A percentile compares a stretch with the other conserved stretches of the same genome.
These are phyloP conservation scores for Pollenia labialis DNA, from an alignment of 2,888 invertebrate species.

Conservation along the genomic window DNA sequence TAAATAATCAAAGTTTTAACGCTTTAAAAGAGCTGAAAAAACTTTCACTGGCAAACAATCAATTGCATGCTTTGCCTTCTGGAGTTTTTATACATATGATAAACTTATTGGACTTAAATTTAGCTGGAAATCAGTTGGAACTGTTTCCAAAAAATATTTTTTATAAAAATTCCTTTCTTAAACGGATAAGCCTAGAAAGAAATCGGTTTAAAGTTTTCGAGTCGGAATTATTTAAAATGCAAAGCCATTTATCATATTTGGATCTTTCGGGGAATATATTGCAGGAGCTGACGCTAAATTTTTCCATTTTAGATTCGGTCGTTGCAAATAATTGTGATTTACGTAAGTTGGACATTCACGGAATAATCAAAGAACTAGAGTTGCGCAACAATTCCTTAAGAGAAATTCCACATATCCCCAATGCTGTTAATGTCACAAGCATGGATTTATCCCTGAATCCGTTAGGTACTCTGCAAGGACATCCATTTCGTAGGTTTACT, in stretches of 20 bases:
- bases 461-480: slow-evolving; percentile 79
- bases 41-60: slow-evolving; percentile 79
- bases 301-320: slow-evolving; percentile 77
- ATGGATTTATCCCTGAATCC: slow-evolving; percentile 82
- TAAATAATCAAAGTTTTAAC: slow-evolving; percentile 81
- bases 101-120: slow-evolving; percentile 79
- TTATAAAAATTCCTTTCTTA: slow-evolving; percentile 79
- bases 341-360: slow-evolving; percentile 80
- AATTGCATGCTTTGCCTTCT: slow-evolving; percentile 77
- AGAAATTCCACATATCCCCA: slow-evolving; percentile 81
- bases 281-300: slow-evolving; percentile 80
- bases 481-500: slow-evolving; percentile 80
- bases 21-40: slow-evolving; percentile 81
- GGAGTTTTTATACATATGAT: slow-evolving; percentile 79
- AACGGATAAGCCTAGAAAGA: slow-evolving; percentile 79
- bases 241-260: slow-evolving; percentile 77
- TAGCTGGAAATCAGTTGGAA: slow-evolving; percentile 79
- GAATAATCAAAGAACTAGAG: slow-evolving; percentile 79
- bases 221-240: slow-evolving; percentile 80
- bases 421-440: slow-evolving; percentile 79
- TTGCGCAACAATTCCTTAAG: slow-evolving; percentile 81
- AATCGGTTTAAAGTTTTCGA: slow-evolving; percentile 80
- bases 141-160: slow-evolving; percentile 79
- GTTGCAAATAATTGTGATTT: slow-evolving; percentile 80
- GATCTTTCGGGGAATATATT: slow-evolving; percentile 81